Percentiles rank a stretch among this genome's conserved stretches.
Evolutionary conservation across 2,888 invertebrate genomes (phyloP).

Genomic region (Terebella lapidaria): DNA sequence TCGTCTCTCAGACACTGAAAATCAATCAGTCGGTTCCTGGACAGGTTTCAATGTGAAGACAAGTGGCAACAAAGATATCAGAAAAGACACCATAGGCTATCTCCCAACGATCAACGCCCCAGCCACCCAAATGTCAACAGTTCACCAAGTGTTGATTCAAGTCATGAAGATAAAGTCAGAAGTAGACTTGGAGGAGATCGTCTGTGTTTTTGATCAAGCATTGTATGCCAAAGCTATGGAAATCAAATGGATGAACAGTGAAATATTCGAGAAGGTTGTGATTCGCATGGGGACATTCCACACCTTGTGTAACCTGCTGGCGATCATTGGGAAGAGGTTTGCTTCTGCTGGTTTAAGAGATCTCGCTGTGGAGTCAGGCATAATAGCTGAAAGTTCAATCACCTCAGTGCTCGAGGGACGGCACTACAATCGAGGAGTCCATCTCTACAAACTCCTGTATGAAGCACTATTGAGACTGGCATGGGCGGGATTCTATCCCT

Average conservation of each 20-base stretch:
- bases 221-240: constrained; percentile 26
- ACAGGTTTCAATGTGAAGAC: constrained; percentile 21
- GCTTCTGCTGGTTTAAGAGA: constrained; percentile 23
- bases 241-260: constrained; percentile 21
- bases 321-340: constrained; percentile 24
- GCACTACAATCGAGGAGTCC: constrained; percentile 10
- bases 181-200: constrained; percentile 8
- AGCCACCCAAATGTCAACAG: constrained; percentile 16
- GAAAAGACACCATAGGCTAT: constrained; percentile 14
- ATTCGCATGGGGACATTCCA: constrained; percentile 23
- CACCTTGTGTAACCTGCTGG: constrained; percentile 18
- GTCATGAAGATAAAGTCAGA: constrained; percentile 11
- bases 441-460: constrained; percentile 21
- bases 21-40: constrained; percentile 15
- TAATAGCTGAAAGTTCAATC: constrained; percentile 25
- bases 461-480: constrained; percentile 22
- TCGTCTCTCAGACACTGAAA: constrained; percentile 2
- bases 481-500: constrained; percentile 11
- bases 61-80: constrained; percentile 3
- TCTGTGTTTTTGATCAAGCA: constrained; percentile 22
- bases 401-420: constrained; percentile 14
- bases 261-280: constrained; percentile 12
- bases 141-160: constrained; percentile 10
- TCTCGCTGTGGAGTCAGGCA: constrained; percentile 21
- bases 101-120: constrained; percentile 18